These are phyloP conservation scores for Pollenia labialis DNA, from an alignment of 2,888 invertebrate genomes.

Conservation along the genomic window DNA sequence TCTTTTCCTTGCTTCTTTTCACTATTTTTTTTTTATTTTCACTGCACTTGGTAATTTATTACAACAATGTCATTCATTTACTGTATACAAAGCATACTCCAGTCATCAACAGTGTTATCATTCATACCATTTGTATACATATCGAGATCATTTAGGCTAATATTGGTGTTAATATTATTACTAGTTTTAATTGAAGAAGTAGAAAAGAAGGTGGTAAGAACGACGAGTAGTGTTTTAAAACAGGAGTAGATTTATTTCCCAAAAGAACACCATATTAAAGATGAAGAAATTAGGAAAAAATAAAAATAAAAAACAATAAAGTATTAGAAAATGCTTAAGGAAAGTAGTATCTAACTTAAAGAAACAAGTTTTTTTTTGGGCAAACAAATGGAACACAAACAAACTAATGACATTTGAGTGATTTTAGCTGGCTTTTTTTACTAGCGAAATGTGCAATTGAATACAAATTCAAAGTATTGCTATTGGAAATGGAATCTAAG, in stretches of 20 bases:
- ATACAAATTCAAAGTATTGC: slow-evolving; percentile 80
- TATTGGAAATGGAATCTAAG: slow-evolving; percentile 34
- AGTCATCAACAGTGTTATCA: slow-evolving; percentile 61
- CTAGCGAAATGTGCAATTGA: not conserved
- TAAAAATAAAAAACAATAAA: slow-evolving; percentile 52
- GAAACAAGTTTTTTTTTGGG: slow-evolving; percentile 29
- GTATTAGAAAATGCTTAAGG: slow-evolving; percentile 48
- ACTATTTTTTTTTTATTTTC: slow-evolving; percentile 24
- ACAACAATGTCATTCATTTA: slow-evolving; percentile 39
- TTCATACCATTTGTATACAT: slow-evolving; percentile 65
- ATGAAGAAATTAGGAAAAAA: slow-evolving; percentile 43
- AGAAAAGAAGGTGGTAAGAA: not conserved
- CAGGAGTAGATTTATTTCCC: slow-evolving; percentile 23
- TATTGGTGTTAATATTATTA: slow-evolving; percentile 46
- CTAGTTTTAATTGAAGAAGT: slow-evolving; percentile 11
- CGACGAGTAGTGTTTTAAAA: slow-evolving; percentile 8
- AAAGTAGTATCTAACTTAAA: slow-evolving; percentile 26
- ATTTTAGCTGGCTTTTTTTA: not conserved
- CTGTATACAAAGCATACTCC: slow-evolving; percentile 62
- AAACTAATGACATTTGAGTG: slow-evolving; percentile 44
- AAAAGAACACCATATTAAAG: slow-evolving; percentile 44
- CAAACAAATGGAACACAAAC: slow-evolving; percentile 9
- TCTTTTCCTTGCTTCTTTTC: slow-evolving; percentile 38
- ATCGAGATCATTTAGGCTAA: slow-evolving; percentile 65
- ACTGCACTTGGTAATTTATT: slow-evolving; percentile 16